phyloP scores from a whole-genome alignment of 1,140 invertebrate genomes.

The Heliconius hermathena region DNA sequence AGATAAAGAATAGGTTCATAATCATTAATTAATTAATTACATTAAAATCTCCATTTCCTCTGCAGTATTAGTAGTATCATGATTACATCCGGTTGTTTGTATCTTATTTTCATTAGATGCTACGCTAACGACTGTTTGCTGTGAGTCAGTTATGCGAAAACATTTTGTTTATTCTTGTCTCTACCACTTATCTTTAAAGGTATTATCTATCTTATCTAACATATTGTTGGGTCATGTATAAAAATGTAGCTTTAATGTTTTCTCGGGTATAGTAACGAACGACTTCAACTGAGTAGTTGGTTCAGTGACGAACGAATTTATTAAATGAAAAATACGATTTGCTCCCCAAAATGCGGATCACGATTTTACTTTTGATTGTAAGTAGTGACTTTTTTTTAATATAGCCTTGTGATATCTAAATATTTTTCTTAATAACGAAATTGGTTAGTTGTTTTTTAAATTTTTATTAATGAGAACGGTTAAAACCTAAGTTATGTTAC shows the following conservation, averaged over 20 bases:
- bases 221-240: conserved; percentile 64
- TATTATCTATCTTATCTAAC: conserved; percentile 75
- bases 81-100: conserved; percentile 58
- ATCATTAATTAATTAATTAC: conserved; percentile 18
- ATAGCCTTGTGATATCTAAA: no score
- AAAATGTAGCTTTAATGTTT: conserved; percentile 55
- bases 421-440: no score
- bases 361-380: conserved; percentile 63
- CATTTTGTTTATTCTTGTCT: conserved; percentile 66
- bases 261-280: conserved; percentile 67
- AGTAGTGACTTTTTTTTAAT: conserved; percentile 48
- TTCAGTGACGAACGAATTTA: conserved; percentile 68
- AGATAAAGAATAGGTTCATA: neutral
- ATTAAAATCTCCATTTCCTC: conserved; percentile 33
- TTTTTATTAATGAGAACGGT: no score
- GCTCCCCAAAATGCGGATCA: conserved; percentile 66
- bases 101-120: conserved; percentile 47
- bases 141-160: conserved; percentile 75
- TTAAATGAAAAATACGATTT: conserved; percentile 45
- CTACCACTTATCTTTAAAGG: conserved; percentile 58
- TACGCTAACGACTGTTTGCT: conserved; percentile 54
- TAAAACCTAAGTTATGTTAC: no score
- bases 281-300: conserved; percentile 65
- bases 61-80: conserved; percentile 23
- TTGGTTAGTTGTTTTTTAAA: neutral